Evolutionary conservation across 2,113 vertebrate species (phyloP).

Genomic region (Trogon melanurus): DNA sequence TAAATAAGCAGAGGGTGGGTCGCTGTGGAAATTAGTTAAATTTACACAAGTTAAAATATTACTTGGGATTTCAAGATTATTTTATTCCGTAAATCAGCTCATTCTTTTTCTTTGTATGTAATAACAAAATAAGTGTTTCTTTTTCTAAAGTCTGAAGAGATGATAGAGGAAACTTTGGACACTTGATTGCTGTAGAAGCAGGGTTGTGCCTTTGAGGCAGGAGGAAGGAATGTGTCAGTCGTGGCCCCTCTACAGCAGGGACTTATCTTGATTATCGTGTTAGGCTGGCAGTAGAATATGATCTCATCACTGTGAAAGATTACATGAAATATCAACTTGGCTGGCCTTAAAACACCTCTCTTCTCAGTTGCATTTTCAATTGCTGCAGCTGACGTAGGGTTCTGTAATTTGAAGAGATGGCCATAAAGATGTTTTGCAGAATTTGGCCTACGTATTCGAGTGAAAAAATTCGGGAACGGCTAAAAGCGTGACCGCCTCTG

Average conservation of each 20-base stretch:
- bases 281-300: slow-evolving; percentile 65
- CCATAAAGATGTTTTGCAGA: slow-evolving; percentile 57
- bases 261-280: slow-evolving; percentile 64
- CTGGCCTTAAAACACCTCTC: slow-evolving; percentile 54
- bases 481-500: neutral
- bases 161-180: neutral
- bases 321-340: slow-evolving; percentile 70
- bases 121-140: neutral
- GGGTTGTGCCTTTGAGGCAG: slow-evolving; percentile 27
- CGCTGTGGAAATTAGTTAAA: neutral
- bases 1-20: neutral
- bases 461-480: neutral
- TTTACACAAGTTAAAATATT: neutral
- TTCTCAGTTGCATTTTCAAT: slow-evolving; percentile 62
- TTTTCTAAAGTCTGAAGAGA: neutral
- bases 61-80: neutral
- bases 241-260: slow-evolving; percentile 16
- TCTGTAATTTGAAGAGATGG: slow-evolving; percentile 62
- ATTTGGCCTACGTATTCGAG: neutral
- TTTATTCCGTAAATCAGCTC: neutral
- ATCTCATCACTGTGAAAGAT: slow-evolving; percentile 70
- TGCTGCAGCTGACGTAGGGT: slow-evolving; percentile 40
- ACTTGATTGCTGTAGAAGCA: neutral
- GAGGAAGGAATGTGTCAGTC: slow-evolving; percentile 19
- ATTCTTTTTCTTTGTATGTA: neutral